Evolutionary conservation across 2,888 invertebrate genomes (phyloP).

Genomic region (Oxyteleia sp.): DNA sequence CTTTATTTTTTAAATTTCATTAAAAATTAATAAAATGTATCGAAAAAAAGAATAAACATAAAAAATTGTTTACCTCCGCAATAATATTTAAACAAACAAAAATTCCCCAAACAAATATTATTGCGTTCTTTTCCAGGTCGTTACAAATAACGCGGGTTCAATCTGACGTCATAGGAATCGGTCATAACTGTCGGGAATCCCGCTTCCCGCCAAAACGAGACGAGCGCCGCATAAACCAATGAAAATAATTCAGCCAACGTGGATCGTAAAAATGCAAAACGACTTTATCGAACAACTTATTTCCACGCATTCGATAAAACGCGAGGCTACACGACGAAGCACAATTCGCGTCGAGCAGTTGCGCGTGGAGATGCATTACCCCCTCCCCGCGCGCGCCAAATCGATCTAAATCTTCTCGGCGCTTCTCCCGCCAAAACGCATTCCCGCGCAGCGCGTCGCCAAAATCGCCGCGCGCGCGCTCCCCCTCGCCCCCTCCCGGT

Average conservation of each 20-base stretch:
- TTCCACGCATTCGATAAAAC: constrained; percentile 11
- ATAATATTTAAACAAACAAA: no score
- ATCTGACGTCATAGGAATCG: not conserved
- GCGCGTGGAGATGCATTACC: no score
- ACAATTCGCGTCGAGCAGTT: no score
- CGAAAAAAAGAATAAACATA: no score
- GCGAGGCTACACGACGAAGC: constrained; percentile 7
- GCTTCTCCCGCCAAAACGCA: not conserved
- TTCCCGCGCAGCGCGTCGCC: not conserved
- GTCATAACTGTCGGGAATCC: not conserved
- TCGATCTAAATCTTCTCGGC: no score
- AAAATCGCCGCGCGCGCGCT: not conserved
- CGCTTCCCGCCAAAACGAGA: not conserved
- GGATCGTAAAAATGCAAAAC: constrained; percentile 18
- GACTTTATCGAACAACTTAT: constrained; percentile 17
- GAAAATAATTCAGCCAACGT: constrained; percentile 5
- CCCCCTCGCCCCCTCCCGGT: not conserved
- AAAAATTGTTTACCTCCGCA: no score
- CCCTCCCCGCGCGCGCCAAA: no score
- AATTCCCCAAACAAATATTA: no score
- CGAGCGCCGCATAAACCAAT: not conserved
- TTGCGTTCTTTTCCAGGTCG: no score
- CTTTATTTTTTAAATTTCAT: no score
- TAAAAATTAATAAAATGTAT: no score
- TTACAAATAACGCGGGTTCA: no score